Evolutionary conservation across 2,113 vertebrate genomes (phyloP).

Genomic region (Podarcis muralis): DNA sequence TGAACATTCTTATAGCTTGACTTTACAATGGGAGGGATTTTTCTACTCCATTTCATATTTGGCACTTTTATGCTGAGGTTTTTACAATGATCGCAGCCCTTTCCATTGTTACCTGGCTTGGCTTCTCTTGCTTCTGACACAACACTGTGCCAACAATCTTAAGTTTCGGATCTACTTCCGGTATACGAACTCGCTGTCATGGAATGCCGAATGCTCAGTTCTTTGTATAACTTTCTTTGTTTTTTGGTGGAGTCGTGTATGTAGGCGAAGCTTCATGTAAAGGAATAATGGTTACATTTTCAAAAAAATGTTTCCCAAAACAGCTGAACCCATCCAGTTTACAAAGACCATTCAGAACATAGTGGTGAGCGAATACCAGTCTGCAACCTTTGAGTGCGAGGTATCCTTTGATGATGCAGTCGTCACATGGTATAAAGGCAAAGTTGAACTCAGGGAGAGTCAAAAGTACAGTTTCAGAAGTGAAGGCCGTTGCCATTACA

Average conservation of each 20-base stretch:
- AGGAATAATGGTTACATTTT: not conserved
- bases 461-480: conserved; percentile 96
- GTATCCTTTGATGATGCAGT: conserved; percentile 98
- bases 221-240: not conserved
- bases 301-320: conserved; percentile 56
- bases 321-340: conserved; percentile 98
- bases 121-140: conserved; percentile 12
- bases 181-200: not conserved
- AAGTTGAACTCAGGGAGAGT: conserved; percentile 91
- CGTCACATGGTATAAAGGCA: conserved; percentile 98
- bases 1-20: not conserved
- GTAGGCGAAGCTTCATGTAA: not conserved
- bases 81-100: not conserved
- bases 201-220: not conserved
- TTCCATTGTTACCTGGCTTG: not conserved
- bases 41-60: conserved; percentile 18
- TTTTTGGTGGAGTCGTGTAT: not conserved
- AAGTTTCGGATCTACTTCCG: conserved; percentile 27
- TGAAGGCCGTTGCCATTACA: conserved; percentile 95
- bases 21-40: not conserved
- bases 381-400: conserved; percentile 96
- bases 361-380: conserved; percentile 94
- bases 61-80: conserved; percentile 11
- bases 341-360: conserved; percentile 98
- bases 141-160: conserved; percentile 13